Evolutionary conservation across 2,797 vertebrate genomes (phyloP), one percentile per base, ranked within the genome.

Genomic region (Phoxinus dragarum): DNA sequence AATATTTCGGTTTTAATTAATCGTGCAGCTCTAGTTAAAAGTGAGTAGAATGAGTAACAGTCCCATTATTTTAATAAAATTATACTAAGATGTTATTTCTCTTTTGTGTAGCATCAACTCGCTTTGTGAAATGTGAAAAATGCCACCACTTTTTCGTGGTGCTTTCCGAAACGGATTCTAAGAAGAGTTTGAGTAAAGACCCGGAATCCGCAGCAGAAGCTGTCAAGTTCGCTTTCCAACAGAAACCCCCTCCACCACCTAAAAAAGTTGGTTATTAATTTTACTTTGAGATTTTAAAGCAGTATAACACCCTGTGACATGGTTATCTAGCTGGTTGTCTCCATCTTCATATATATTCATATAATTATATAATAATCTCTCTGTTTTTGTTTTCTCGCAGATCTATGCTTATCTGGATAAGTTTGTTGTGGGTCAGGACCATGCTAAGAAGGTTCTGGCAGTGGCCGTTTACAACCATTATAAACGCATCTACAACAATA

Each of bases 401-500:
- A 97, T 97, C 92, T 97, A 95, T 91, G 96, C 96, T 93, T 97
- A 97, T 94, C 96, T 97, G 88, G 97, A 97, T 92, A 97, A 97
- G 90, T 97, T 96, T 0, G 97, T 97, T 88, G 96, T 97, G 92
- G 97, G 97, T 89, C 97, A 97, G 90, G 96, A 94, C 47, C 96
- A 97, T 93, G 97, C 97, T 79, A 97, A 97, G 93, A 97, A 97
- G 91, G 97, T 97, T 89, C 95, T 97, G 87, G 95, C 97, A 1
- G 97, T 97, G 90, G 97, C 97, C 40, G 97, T 97, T 81, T 97
- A 97, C 92, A 97, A 97, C 92, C 97, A 97, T 93, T 97, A 97
- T 93, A 97, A 97, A 84, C 96, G 97, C 82, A 97, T 97, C 90
- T 97, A 97, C 92, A 97, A 97, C 90, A 97, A 97, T 91, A 96